A percentile compares a stretch with the other conserved stretches of the same genome.
phyloP scores from a whole-genome alignment of 2,797 vertebrate genomes.

The Schizopygopsis pylzovi region DNA sequence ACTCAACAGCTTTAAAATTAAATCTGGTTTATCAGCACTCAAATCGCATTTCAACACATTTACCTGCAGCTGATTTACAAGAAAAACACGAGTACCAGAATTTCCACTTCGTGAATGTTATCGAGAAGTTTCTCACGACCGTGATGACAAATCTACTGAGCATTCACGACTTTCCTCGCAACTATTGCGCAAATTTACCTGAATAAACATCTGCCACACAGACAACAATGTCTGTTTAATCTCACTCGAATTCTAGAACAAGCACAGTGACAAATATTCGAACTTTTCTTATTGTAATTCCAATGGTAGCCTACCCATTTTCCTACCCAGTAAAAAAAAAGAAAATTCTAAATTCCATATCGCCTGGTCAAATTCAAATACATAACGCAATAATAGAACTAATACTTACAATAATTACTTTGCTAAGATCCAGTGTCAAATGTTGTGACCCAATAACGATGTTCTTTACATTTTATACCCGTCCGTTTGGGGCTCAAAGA shows the following conservation, averaged over 20 bases:
- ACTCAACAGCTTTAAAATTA: not conserved
- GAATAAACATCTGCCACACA: not conserved
- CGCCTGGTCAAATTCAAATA: not conserved
- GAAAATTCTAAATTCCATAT: not conserved
- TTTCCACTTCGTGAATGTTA: conserved; percentile 10
- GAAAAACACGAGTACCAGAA: not conserved
- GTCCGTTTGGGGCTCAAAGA: conserved; percentile 6
- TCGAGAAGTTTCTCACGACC: conserved; percentile 8
- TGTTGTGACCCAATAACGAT: not conserved
- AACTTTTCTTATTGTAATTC: not conserved
- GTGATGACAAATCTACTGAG: not conserved
- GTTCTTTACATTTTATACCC: not conserved
- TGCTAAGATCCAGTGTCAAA: not conserved
- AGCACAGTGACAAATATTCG: not conserved
- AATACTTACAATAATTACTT: conserved; percentile 12
- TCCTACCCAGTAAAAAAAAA: not conserved
- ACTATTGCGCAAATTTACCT: not conserved
- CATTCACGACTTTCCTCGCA: conserved; percentile 1
- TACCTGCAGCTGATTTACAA: conserved; percentile 1
- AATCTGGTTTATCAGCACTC: not conserved
- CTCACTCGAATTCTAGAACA: not conserved
- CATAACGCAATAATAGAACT: not conserved
- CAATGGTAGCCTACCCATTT: not conserved
- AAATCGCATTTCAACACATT: not conserved
- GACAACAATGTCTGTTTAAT: not conserved